Conservation (phyloP, 2,113 vertebrate genomes). For the Sturnira hondurensis region DNA sequence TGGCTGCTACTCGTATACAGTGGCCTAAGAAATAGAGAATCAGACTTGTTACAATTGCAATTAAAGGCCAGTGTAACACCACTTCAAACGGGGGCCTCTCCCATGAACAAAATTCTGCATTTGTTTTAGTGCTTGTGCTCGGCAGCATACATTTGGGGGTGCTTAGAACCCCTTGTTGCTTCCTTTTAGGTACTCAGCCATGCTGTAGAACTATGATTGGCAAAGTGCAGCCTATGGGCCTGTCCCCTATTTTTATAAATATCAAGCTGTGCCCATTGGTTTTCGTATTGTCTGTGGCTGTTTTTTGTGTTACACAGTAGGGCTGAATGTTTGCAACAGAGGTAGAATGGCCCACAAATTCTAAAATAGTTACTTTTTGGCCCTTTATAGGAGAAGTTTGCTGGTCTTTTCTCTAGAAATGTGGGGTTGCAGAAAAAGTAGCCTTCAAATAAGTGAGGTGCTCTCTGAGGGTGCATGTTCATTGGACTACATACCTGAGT, state of each 20-base stretch:
- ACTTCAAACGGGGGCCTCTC: not conserved
- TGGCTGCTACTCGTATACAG: not conserved
- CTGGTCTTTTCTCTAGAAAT: not conserved
- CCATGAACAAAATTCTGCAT: not conserved
- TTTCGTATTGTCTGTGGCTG: not conserved
- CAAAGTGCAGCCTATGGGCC: not conserved
- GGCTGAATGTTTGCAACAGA: not conserved
- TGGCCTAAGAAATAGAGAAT: not conserved
- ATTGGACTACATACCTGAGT: not conserved
- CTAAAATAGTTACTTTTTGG: not conserved
- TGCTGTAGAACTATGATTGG: not conserved
- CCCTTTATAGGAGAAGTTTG: not conserved
- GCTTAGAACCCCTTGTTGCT: not conserved
- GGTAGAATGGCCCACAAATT: not conserved
- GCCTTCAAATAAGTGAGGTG: not conserved
- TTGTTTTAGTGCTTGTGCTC: not conserved
- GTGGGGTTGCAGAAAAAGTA: not conserved
- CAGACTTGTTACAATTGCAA: not conserved
- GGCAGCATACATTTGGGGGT: not conserved
- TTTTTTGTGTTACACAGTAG: not conserved
- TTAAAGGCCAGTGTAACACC: not conserved
- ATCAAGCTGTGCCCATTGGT: not conserved
- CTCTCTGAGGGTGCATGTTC: not conserved
- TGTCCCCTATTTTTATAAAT: constrained; percentile 1
- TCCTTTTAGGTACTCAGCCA: not conserved